Percentiles rank a stretch among this genome's conserved stretches.
Conservation (phyloP, 2,888 invertebrate species). For the Noctuana brunneofusca region DNA sequence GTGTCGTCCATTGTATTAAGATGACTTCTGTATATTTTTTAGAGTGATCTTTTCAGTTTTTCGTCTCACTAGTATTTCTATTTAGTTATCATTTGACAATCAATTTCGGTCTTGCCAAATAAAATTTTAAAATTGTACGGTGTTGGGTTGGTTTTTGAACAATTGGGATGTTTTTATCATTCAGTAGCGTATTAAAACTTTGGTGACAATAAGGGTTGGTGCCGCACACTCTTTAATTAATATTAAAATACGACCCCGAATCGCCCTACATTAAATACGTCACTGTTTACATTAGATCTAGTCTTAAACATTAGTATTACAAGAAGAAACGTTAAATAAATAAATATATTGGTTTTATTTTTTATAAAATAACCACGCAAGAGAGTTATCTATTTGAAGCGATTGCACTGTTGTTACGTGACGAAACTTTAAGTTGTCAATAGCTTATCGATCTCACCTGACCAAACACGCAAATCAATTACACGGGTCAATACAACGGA, state of each 20-base stretch:
- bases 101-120: background rate
- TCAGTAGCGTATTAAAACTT: too few relatives aligned
- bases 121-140: background rate
- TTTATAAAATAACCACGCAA: too few relatives aligned
- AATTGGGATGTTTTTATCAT: background rate
- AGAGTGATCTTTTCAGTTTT: background rate
- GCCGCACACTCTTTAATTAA: too few relatives aligned
- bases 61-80: background rate
- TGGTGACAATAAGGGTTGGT: too few relatives aligned
- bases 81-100: background rate
- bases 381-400: too few relatives aligned
- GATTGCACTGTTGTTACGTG: slow-evolving; percentile 17
- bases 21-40: background rate
- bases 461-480: slow-evolving; percentile 30
- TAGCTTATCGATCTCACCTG: slow-evolving; percentile 31
- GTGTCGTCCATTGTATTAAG: background rate
- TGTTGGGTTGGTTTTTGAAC: background rate
- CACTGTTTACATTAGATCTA: too few relatives aligned
- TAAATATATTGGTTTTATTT: too few relatives aligned
- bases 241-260: too few relatives aligned
- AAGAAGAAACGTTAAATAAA: too few relatives aligned
- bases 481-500: slow-evolving; percentile 21
- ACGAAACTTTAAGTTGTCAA: slow-evolving; percentile 16
- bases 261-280: too few relatives aligned
- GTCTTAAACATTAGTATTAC: too few relatives aligned